Percentiles rank a stretch among this genome's conserved stretches.
Conservation (phyloP, 2,113 vertebrate species). For the Odobenus rosmarus region DNA sequence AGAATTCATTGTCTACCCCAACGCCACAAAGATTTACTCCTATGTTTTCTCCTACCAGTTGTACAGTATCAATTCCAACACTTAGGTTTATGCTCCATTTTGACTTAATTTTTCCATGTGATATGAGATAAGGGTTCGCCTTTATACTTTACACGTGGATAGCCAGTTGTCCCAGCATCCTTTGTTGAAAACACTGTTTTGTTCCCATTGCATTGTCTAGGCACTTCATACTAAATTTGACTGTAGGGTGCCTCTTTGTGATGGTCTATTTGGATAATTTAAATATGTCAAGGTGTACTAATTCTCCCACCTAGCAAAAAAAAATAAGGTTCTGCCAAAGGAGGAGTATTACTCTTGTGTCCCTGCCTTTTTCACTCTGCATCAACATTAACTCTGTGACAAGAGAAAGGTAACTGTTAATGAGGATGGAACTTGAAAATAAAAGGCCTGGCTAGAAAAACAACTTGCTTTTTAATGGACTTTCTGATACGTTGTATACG, state of each 20-base stretch:
- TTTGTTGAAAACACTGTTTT: neutral
- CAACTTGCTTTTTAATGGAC: neutral
- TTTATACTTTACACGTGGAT: accelerated
- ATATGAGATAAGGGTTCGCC: neutral
- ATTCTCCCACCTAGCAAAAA: neutral
- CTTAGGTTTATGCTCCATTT: neutral
- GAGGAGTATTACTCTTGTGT: no score
- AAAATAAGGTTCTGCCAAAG: neutral
- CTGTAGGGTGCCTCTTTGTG: neutral
- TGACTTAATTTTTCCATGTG: neutral
- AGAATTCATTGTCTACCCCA: neutral
- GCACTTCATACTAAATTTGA: neutral
- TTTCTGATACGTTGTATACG: neutral
- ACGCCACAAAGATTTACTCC: neutral
- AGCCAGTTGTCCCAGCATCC: neutral
- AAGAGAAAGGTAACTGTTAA: neutral
- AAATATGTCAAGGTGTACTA: neutral
- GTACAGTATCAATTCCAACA: neutral
- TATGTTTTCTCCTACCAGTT: neutral
- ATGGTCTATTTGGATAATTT: neutral
- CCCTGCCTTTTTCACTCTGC: neutral
- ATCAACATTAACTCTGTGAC: neutral
- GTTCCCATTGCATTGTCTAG: neutral
- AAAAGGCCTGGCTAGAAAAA: neutral
- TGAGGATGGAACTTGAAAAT: neutral